Conservation (phyloP, 2,797 vertebrate genomes). For the Fistularia commersonii region DNA sequence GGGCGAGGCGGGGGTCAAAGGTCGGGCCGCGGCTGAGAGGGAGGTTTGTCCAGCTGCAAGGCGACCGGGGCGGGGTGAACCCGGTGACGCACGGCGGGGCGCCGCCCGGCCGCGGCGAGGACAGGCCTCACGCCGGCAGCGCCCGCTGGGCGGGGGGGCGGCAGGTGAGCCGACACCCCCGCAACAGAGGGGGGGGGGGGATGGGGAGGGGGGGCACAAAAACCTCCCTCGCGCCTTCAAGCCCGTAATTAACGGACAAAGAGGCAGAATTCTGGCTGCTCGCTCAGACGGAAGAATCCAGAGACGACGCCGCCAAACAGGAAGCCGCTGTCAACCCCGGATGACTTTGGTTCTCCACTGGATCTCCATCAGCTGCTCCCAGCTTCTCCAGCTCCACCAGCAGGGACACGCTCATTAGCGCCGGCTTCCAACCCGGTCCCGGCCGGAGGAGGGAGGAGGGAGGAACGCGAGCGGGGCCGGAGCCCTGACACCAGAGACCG, state of each 20-base stretch:
- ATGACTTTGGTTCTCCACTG: too few species aligned
- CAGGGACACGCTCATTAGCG: too few species aligned
- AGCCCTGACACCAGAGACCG: too few species aligned
- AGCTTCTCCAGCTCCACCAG: too few species aligned
- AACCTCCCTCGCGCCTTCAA: conserved; percentile 16
- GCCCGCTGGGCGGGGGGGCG: neutral
- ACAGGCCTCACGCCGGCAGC: conserved; percentile 6
- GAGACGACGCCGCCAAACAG: too few species aligned
- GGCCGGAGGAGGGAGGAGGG: too few species aligned
- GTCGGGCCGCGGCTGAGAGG: too few species aligned
- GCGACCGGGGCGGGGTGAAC: conserved; percentile 19
- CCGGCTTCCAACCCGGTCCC: too few species aligned
- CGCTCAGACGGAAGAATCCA: conserved; percentile 33
- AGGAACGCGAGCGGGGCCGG: too few species aligned
- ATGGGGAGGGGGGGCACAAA: conserved; percentile 42
- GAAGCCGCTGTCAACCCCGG: too few species aligned
- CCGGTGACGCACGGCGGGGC: conserved; percentile 17
- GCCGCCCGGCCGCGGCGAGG: too few species aligned
- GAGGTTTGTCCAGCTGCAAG: conserved; percentile 43
- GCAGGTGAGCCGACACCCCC: conserved; percentile 24
- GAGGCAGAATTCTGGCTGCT: conserved; percentile 34
- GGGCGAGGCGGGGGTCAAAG: neutral
- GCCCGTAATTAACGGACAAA: conserved; percentile 37
- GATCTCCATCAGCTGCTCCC: too few species aligned
- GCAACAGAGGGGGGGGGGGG: neutral